Evolutionary conservation across 2,888 invertebrate genomes (phyloP).

Genomic region (Ashinkailepas kermadecensis): DNA sequence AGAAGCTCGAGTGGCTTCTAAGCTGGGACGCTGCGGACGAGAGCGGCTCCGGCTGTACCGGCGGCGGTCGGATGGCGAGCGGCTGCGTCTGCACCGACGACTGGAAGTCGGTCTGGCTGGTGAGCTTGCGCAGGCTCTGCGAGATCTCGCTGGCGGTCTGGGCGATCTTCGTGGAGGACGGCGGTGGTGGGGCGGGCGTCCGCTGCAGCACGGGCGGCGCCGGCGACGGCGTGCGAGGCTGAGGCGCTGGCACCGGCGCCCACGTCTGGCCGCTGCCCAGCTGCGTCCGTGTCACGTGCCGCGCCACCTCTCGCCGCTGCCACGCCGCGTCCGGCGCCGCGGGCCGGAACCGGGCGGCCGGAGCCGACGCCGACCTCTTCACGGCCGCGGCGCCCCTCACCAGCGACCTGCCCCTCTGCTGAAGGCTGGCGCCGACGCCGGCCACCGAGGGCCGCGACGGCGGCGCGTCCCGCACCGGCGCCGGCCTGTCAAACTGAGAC

Average conservation of each 20-base stretch:
- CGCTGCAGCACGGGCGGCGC: constrained; percentile 43
- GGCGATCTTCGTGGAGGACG: constrained; percentile 45
- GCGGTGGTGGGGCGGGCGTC: constrained; percentile 48
- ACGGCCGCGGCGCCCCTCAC: neutral
- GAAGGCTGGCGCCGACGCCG: neutral
- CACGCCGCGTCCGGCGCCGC: neutral
- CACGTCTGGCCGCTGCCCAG: neutral
- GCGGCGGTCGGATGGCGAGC: neutral
- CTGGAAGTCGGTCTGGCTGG: neutral
- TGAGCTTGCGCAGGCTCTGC: constrained; percentile 43
- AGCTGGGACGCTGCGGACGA: neutral
- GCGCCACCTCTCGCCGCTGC: neutral
- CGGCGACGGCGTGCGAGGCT: neutral
- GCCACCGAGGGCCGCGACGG: constrained; percentile 18
- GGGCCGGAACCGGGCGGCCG: neutral
- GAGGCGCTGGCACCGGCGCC: neutral
- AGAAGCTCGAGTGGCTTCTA: neutral
- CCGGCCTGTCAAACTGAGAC: constrained; percentile 31
- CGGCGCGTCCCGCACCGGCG: constrained; percentile 30
- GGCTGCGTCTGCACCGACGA: neutral
- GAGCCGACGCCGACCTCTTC: neutral
- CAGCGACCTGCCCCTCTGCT: neutral
- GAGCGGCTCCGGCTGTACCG: neutral
- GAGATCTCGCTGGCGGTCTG: constrained; percentile 37
- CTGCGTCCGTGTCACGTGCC: neutral